Base-by-base conservation (phyloP, 2,113 vertebrate genomes). In the Gopherus flavomarginatus region DNA sequence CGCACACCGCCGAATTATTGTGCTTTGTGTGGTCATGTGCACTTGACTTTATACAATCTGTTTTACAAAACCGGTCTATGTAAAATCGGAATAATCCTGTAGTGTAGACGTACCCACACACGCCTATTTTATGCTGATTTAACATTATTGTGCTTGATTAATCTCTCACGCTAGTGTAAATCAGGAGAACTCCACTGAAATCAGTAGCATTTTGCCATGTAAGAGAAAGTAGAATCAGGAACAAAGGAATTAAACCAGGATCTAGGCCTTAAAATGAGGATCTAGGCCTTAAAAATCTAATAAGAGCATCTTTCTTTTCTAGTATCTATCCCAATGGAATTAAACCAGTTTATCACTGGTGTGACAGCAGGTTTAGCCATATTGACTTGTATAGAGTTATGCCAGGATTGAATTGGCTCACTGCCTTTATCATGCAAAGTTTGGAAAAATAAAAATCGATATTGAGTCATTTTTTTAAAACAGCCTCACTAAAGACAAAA, bases 81-180 rank as follows among this genome's bases (percentile, higher is more conserved):
- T 44, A 44, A 44, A 44, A 44, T 44, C 44, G 44, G 44, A 44
- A 44, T 44, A 44, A 44, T 44, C 44, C 44, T 44, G 44, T 44
- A 44, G 44, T 44, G 44, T 44, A 44, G 44, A 44, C 44, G 44
- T 44, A 44, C 44, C 44, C 44, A 44, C 44, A 50, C 44, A 13
- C 42, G 8, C 4, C 3, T 59, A 35, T 89, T 84, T 44, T 26
- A 3, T 42, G 0, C 0, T 0, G 42, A 17, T 88, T 92, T 93
- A 85, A 47, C 84, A 42, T 50, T 29, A 57, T 50, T 50, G 29
- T 50, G 29, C 49, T 35, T 35, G 79, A 52, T 52, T 50, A 17
- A 52, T 78, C 13, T 47, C 22, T 81, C 49, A 21, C 4, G 0
- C 42, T 0, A 1, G 11, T 31, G 21, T 22, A 54, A 79, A n/a